Evolutionary conservation across 2,797 vertebrate genomes (phyloP), one percentile per base, ranked within the genome.

Genomic region (Sorex maritimensis): DNA sequence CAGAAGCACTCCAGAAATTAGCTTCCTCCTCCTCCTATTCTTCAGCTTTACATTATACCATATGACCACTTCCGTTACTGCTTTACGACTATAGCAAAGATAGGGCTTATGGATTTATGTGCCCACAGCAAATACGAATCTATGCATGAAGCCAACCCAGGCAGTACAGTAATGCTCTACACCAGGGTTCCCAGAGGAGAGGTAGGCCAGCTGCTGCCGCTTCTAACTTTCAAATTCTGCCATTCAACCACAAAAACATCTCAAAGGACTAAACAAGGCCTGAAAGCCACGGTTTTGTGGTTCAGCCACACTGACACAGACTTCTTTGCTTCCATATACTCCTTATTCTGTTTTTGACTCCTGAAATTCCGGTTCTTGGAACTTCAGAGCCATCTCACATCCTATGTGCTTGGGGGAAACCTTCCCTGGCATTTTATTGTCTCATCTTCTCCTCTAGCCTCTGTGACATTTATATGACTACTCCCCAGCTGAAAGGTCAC

Each of bases 201-300:
- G 19, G 10, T 17, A 34, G 41, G 4, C 52, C 24, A 49, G 44
- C 19, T 49, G 10, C 71, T 71, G 72, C 72, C 49, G 82, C 46
- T 49, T 52, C 41, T 58, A 28, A 81, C 61, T 93, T 89, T 61
- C 79, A 52, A 61, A 58, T 78, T 23, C 61, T 86, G 4, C 80
- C 58, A 90, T 12, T 6, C 46, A 89, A 49, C 38, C 58, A 61
- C 58, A 26, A 89, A 65, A 61, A 19, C 5, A 46, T 10, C 69
- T 78, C 26, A 73, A 58, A 67, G 15, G n/a, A 8, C 14, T 26
- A 21, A 88, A 26, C 8, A 69, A 19, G 28, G 34, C 65, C 58
- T 9, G 2, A 15, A 81, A 61, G 38, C 46, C 41, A 23, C 15
- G 3, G 14, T 74, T 75, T 71, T 61, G 44, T 41, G 30, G 88